Percentiles rank a stretch among this genome's conserved stretches.
phyloP scores from a whole-genome alignment of 2,113 vertebrate species.

The Macrotis lagotis region DNA sequence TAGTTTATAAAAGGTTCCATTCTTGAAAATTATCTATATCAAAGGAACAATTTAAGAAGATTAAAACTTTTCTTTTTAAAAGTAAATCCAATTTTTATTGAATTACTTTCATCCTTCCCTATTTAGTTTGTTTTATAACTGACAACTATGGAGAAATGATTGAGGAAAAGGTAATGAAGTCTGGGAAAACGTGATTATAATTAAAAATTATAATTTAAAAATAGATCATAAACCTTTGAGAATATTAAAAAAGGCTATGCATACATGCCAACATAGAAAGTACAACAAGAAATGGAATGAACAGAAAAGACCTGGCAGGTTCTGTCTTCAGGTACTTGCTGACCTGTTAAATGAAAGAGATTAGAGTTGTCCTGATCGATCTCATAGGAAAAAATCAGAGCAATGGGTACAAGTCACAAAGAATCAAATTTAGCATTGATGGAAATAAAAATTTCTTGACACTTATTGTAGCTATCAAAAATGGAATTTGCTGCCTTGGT shows the following conservation, averaged over 20 bases:
- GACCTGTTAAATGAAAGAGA: background rate
- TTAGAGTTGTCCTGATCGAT: background rate
- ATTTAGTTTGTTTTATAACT: constrained; percentile 70
- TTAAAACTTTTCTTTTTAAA: constrained; percentile 57
- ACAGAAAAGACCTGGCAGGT: background rate
- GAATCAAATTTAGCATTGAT: background rate
- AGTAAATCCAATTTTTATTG: constrained; percentile 66
- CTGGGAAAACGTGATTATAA: constrained; percentile 45
- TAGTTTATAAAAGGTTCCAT: constrained; percentile 51
- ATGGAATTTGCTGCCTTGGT: background rate
- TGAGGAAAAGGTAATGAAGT: constrained; percentile 46
- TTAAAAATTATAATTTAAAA: constrained; percentile 50
- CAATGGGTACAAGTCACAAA: background rate
- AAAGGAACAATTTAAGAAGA: constrained; percentile 66
- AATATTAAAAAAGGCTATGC: constrained; percentile 55
- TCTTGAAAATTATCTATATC: constrained; percentile 68
- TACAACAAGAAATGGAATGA: constrained; percentile 1
- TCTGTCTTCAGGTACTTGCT: background rate
- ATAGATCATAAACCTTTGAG: constrained; percentile 23
- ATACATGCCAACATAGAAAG: background rate
- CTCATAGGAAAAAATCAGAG: background rate
- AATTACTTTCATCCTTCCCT: constrained; percentile 56
- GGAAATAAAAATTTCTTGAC: background rate
- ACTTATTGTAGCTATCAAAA: background rate
- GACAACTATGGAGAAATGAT: constrained; percentile 44